Percentiles rank a stretch among this genome's conserved stretches.
Evolutionary conservation across 1,140 invertebrate species (phyloP).

Genomic region (Drosophila tani): DNA sequence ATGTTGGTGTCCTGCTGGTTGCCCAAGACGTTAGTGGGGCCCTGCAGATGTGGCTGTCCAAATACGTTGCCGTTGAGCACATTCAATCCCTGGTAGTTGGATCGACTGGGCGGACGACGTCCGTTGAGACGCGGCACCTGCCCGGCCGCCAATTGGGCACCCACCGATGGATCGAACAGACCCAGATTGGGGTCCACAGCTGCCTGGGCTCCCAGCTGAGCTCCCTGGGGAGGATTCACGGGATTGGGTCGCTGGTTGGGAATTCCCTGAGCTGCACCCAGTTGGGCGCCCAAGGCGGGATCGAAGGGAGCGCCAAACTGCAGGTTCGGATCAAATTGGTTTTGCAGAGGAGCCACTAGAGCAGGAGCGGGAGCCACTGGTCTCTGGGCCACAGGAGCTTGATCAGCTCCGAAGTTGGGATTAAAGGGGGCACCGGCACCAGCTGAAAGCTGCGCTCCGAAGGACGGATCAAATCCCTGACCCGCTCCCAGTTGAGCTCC

Average conservation of each 20-base stretch:
- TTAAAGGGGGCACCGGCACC: constrained; percentile 22
- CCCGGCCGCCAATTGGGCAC: constrained; percentile 34
- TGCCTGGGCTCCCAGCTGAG: constrained; percentile 23
- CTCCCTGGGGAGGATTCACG: constrained; percentile 9
- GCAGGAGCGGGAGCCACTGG: constrained; percentile 25
- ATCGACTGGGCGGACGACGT: constrained; percentile 54
- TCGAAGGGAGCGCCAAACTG: constrained; percentile 17
- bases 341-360: constrained; percentile 15
- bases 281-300: constrained; percentile 35
- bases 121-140: constrained; percentile 31
- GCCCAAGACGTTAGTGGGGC: constrained; percentile 46
- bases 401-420: constrained; percentile 11
- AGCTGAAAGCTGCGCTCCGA: constrained; percentile 40
- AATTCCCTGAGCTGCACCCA: constrained; percentile 19
- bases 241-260: constrained; percentile 27
- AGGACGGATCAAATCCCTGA: constrained; percentile 40
- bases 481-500: constrained; percentile 32
- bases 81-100: constrained; percentile 74
- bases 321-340: constrained; percentile 25
- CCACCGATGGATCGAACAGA: constrained; percentile 20
- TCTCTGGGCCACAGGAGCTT: constrained; percentile 27
- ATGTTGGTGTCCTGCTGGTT: constrained; percentile 74
- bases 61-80: constrained; percentile 65
- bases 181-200: constrained; percentile 23
- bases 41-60: constrained; percentile 61